Evolutionary conservation across 2,888 invertebrate genomes (phyloP).

Genomic region (Gonocerus acuteangulatus): DNA sequence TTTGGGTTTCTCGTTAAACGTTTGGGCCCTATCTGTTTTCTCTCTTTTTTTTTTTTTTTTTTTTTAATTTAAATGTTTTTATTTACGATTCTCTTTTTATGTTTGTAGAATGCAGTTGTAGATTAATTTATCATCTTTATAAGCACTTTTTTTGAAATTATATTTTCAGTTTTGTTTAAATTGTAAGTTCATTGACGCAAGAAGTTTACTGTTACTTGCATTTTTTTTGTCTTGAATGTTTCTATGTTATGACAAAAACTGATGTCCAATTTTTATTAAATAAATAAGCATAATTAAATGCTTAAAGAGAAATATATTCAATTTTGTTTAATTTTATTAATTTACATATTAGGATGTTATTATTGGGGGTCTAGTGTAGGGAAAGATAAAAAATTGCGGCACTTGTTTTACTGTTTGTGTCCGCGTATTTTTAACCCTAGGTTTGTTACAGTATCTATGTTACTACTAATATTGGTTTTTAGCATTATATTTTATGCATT

Average conservation of each 20-base stretch:
- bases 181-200: constrained; percentile 37
- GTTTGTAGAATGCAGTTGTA: constrained; percentile 35
- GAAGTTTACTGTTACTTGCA: constrained; percentile 37
- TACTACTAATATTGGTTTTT: constrained; percentile 21
- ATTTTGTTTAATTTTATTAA: constrained; percentile 27
- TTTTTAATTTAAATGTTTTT: constrained; percentile 26
- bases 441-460: constrained; percentile 31
- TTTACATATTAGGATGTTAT: constrained; percentile 31
- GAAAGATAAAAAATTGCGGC: constrained; percentile 5
- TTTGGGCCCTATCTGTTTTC: constrained; percentile 32
- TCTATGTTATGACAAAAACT: constrained; percentile 26
- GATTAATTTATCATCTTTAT: constrained; percentile 34
- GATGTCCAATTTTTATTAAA: constrained; percentile 31
- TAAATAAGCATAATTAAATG: constrained; percentile 32
- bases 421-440: constrained; percentile 27
- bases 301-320: constrained; percentile 27
- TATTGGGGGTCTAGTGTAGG: constrained; percentile 31
- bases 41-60: constrained; percentile 28
- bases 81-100: constrained; percentile 34
- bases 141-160: constrained; percentile 33
- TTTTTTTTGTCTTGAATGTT: constrained; percentile 34
- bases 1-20: constrained; percentile 34
- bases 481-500: constrained; percentile 23
- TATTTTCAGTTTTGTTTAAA: constrained; percentile 35
- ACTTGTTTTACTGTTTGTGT: constrained; percentile 25